Conservation (phyloP, 1,140 invertebrate genomes). For the Drosophila kurseongensis region DNA sequence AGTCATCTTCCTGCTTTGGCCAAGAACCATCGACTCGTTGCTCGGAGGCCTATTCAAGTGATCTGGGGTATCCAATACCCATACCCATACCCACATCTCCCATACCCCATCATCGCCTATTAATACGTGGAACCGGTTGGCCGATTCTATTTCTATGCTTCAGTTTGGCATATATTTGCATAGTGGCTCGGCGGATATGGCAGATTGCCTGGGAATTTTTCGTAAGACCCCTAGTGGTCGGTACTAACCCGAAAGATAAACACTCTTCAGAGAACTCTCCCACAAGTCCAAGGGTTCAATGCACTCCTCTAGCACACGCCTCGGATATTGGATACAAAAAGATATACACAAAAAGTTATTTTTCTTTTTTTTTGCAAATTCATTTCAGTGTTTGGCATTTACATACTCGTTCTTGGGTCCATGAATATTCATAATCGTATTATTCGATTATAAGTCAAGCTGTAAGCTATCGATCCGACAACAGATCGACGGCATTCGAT, state of each 20-base stretch:
- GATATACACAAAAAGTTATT: not conserved
- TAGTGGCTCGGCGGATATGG: slow-evolving; percentile 44
- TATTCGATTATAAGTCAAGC: slow-evolving; percentile 36
- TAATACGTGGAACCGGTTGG: slow-evolving; percentile 43
- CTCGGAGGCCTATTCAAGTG: slow-evolving; percentile 5
- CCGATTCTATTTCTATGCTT: slow-evolving; percentile 37
- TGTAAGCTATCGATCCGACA: slow-evolving; percentile 21
- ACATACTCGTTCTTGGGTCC: slow-evolving; percentile 31
- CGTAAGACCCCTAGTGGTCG: not conserved
- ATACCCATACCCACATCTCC: not conserved
- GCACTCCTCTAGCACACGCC: slow-evolving; percentile 29
- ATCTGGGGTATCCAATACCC: not conserved
- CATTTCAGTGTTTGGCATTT: slow-evolving; percentile 25
- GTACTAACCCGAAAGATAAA: slow-evolving; percentile 41
- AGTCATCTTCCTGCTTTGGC: slow-evolving; percentile 22
- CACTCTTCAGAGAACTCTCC: slow-evolving; percentile 1
- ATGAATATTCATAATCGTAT: slow-evolving; percentile 42
- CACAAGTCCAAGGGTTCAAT: slow-evolving; percentile 37
- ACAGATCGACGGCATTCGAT: slow-evolving; percentile 12
- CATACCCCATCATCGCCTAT: slow-evolving; percentile 55
- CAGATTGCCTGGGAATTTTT: slow-evolving; percentile 19
- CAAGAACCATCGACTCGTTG: slow-evolving; percentile 17
- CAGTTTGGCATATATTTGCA: slow-evolving; percentile 66
- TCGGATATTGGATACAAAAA: slow-evolving; percentile 10
- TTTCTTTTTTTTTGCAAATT: not conserved